phyloP scores from a whole-genome alignment of 1,140 invertebrate genomes.

The Lordiphosa mommai region DNA sequence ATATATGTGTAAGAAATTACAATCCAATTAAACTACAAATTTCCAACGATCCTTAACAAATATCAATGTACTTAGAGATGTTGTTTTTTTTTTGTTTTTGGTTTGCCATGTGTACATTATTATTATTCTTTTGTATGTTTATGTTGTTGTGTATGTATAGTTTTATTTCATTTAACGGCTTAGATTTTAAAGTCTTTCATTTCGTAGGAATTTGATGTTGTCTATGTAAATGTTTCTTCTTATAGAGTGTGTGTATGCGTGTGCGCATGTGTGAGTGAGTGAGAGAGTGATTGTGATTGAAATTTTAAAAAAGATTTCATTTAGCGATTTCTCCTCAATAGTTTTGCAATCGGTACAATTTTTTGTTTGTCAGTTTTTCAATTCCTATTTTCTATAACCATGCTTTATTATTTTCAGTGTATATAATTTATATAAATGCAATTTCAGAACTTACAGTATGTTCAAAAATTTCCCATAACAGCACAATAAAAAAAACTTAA shows the following conservation, averaged over 20 bases:
- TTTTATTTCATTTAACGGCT: conserved; percentile 65
- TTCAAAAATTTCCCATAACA: conserved; percentile 71
- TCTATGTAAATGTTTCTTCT: conserved; percentile 51
- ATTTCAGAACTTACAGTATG: conserved; percentile 76
- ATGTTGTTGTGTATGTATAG: conserved; percentile 42
- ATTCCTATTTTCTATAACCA: conserved; percentile 72
- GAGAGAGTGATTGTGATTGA: conserved; percentile 16
- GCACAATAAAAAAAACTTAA: conserved; percentile 57
- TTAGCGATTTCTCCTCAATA: conserved; percentile 26
- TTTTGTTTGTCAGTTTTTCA: conserved; percentile 35
- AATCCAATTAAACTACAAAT: conserved; percentile 71
- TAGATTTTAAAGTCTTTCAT: conserved; percentile 79
- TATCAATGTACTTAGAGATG: conserved; percentile 56
- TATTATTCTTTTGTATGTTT: conserved; percentile 15
- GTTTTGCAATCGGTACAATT: conserved; percentile 22
- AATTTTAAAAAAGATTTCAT: conserved; percentile 23
- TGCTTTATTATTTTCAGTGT: conserved; percentile 39
- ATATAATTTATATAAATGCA: conserved; percentile 69
- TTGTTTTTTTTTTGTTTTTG: conserved; percentile 49
- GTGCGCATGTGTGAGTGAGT: conserved; percentile 11
- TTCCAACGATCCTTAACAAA: conserved; percentile 73
- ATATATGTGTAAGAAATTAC: conserved; percentile 52
- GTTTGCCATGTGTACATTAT: conserved; percentile 54
- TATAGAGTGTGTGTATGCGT: conserved; percentile 2
- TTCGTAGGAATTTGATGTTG: conserved; percentile 78